A percentile compares a stretch with the other conserved stretches of the same genome.
Evolutionary conservation across 2,888 invertebrate genomes (phyloP).

Genomic region (Philopedon plagiatum): DNA sequence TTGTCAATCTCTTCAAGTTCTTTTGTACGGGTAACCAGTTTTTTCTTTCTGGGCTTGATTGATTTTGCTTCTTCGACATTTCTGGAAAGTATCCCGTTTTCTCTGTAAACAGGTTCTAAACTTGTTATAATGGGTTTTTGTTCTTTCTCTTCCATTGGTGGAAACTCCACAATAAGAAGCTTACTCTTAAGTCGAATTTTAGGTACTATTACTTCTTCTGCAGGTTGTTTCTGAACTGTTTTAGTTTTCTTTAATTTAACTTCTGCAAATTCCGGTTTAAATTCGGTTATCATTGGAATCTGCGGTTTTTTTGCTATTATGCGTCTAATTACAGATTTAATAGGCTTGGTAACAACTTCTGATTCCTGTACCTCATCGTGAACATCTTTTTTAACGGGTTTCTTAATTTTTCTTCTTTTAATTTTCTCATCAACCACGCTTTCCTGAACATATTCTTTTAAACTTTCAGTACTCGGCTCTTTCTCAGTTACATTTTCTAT

Average conservation of each 20-base stretch:
- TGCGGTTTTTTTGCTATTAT: slow-evolving; percentile 67
- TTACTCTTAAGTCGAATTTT: slow-evolving; percentile 80
- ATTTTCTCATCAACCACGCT: slow-evolving; percentile 53
- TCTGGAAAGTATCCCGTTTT: slow-evolving; percentile 68
- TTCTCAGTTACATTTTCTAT: slow-evolving; percentile 52
- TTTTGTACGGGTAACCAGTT: slow-evolving; percentile 63
- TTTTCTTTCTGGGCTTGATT: slow-evolving; percentile 62
- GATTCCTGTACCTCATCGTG: slow-evolving; percentile 48
- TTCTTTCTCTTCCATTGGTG: slow-evolving; percentile 62
- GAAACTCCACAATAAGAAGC: slow-evolving; percentile 72
- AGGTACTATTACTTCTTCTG: slow-evolving; percentile 69
- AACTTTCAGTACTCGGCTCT: slow-evolving; percentile 40
- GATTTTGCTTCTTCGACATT: slow-evolving; percentile 69
- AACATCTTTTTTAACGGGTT: slow-evolving; percentile 48
- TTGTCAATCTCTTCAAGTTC: slow-evolving; percentile 60
- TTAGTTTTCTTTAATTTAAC: slow-evolving; percentile 73
- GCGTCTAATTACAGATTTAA: slow-evolving; percentile 55
- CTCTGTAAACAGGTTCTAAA: slow-evolving; percentile 62
- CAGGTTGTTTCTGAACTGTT: slow-evolving; percentile 56
- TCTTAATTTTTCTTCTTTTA: slow-evolving; percentile 54
- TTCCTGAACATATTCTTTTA: slow-evolving; percentile 58
- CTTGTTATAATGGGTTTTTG: slow-evolving; percentile 61
- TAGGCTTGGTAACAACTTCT: slow-evolving; percentile 25
- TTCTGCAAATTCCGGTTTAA: slow-evolving; percentile 75
- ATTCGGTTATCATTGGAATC: slow-evolving; percentile 73